Conservation (phyloP, 2,888 invertebrate genomes). For the Agrilus cyanescens region DNA sequence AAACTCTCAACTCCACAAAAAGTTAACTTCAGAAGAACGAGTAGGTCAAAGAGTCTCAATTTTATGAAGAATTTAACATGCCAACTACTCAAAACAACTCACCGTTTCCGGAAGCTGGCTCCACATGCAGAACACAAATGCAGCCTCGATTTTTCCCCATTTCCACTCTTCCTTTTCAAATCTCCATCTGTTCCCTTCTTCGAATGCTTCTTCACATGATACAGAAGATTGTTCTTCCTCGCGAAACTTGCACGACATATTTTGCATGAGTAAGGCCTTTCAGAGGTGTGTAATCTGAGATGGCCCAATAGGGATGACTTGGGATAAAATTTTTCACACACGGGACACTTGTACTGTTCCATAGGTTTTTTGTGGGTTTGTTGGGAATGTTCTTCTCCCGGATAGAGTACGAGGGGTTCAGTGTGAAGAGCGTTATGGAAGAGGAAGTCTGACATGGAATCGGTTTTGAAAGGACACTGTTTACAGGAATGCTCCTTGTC, state of each 20-base stretch:
- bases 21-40: too few relatives aligned
- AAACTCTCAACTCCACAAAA: neutral
- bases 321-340: constrained; percentile 52
- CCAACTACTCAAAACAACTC: constrained; percentile 24
- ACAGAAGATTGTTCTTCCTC: constrained; percentile 50
- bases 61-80: neutral
- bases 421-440: constrained; percentile 62
- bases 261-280: constrained; percentile 55
- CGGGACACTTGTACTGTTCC: constrained; percentile 50
- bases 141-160: constrained; percentile 18
- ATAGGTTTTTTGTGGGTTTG: constrained; percentile 23
- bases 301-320: constrained; percentile 59
- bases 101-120: constrained; percentile 38
- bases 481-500: constrained; percentile 37
- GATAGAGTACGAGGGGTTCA: constrained; percentile 32
- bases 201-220: constrained; percentile 48
- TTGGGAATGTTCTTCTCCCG: constrained; percentile 26
- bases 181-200: constrained; percentile 15
- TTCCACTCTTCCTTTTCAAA: constrained; percentile 10
- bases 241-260: constrained; percentile 53
- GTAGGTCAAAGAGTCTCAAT: neutral
- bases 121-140: constrained; percentile 38
- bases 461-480: constrained; percentile 48
- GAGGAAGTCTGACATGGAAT: constrained; percentile 57
- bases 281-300: constrained; percentile 61